phyloP scores from a whole-genome alignment of 2,113 vertebrate genomes.

The Lanius ludovicianus region DNA sequence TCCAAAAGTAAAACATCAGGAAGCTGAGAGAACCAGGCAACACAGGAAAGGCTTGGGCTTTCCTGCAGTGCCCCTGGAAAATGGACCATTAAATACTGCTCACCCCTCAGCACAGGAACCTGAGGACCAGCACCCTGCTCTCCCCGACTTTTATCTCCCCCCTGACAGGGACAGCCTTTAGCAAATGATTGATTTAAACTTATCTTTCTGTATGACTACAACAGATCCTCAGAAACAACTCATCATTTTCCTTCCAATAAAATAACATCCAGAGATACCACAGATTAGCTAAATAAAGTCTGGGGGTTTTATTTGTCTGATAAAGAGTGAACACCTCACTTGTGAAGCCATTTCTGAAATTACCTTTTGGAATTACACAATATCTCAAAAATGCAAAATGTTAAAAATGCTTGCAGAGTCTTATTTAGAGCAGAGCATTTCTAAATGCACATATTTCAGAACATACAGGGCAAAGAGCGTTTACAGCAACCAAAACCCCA shows the following conservation, averaged over 20 bases:
- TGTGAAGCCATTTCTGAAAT: slow-evolving; percentile 13
- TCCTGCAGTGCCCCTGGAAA: background rate
- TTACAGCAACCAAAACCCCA: background rate
- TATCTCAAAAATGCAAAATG: background rate
- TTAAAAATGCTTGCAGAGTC: background rate
- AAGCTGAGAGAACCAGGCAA: no score
- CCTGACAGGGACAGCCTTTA: background rate
- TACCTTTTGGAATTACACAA: background rate
- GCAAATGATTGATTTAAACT: background rate
- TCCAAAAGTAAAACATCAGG: no score
- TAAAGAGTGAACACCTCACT: background rate
- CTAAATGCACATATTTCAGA: slow-evolving; percentile 19
- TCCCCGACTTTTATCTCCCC: background rate
- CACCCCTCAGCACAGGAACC: background rate
- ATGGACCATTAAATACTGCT: background rate
- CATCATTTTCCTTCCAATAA: background rate
- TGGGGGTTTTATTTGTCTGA: background rate
- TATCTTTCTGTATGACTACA: background rate
- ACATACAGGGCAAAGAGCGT: background rate
- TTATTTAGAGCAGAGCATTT: background rate
- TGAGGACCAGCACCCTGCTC: background rate
- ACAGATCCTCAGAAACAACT: background rate
- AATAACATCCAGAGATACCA: background rate
- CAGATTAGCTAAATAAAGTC: no score
- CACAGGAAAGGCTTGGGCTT: background rate